phyloP scores from a whole-genome alignment of 1,140 invertebrate species.

The Drosophila tristis region DNA sequence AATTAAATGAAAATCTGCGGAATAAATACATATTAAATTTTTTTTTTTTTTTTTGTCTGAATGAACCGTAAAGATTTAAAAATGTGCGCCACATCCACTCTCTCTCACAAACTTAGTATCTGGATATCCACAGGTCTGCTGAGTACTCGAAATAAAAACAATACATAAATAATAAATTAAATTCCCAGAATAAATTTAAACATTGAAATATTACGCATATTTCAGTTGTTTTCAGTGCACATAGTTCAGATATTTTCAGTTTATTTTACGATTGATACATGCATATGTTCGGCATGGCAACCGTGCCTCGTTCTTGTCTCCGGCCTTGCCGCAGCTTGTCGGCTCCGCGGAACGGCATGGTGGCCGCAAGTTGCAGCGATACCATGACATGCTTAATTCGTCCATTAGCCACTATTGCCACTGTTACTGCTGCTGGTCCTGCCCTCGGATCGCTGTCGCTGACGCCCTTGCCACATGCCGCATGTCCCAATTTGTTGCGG shows the following conservation, averaged over 20 bases:
- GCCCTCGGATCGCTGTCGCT: conserved; percentile 4
- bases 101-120: no score
- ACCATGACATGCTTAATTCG: conserved; percentile 67
- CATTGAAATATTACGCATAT: no score
- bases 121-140: no score
- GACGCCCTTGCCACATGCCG: conserved; percentile 14
- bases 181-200: no score
- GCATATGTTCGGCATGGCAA: no score
- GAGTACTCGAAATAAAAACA: no score
- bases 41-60: neutral
- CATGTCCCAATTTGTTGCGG: conserved; percentile 24
- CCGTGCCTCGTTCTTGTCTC: neutral
- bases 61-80: no score
- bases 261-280: no score
- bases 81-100: no score
- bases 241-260: no score
- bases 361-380: conserved; percentile 34
- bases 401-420: conserved; percentile 56
- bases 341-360: conserved; percentile 13
- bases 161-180: no score
- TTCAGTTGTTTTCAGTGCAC: no score
- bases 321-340: conserved; percentile 11
- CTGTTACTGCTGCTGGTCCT: conserved; percentile 7
- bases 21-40: conserved; percentile 1
- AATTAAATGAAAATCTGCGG: conserved; percentile 21